Percentiles rank a stretch among this genome's conserved stretches.
These are phyloP conservation scores for Oophaga sylvatica DNA, from an alignment of 2,797 vertebrate genomes.

Conservation along the genomic window DNA sequence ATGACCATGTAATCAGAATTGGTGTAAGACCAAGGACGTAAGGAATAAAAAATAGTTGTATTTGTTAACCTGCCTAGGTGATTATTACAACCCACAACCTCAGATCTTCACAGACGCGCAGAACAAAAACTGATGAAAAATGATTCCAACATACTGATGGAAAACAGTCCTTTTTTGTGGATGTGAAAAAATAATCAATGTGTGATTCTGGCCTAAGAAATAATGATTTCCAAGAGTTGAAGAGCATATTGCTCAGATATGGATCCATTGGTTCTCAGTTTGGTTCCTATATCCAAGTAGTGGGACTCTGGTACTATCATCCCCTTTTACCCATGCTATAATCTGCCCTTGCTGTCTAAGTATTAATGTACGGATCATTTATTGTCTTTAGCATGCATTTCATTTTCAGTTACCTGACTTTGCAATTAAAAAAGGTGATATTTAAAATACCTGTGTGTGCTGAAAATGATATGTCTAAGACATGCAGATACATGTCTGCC, in stretches of 20 bases:
- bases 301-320: neutral
- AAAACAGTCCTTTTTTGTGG: no score
- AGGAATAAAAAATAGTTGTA: no score
- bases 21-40: no score
- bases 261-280: neutral
- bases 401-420: constrained; percentile 62
- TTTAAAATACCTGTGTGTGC: constrained; percentile 70
- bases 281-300: neutral
- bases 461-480: constrained; percentile 68
- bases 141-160: no score
- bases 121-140: no score
- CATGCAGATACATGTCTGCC: constrained; percentile 61
- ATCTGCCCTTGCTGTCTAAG: neutral
- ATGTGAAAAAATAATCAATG: no score
- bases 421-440: constrained; percentile 59
- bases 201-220: no score
- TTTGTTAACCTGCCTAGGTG: no score
- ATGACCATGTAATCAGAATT: no score
- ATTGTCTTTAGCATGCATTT: constrained; percentile 52
- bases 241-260: neutral
- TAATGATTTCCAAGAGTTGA: neutral
- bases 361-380: constrained; percentile 48
- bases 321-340: neutral
- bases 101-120: no score
- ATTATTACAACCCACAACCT: no score